Evolutionary conservation across 64 coral and sea anemone genomes (phyloP).

Genomic region (Dendronephthya gigantea): DNA sequence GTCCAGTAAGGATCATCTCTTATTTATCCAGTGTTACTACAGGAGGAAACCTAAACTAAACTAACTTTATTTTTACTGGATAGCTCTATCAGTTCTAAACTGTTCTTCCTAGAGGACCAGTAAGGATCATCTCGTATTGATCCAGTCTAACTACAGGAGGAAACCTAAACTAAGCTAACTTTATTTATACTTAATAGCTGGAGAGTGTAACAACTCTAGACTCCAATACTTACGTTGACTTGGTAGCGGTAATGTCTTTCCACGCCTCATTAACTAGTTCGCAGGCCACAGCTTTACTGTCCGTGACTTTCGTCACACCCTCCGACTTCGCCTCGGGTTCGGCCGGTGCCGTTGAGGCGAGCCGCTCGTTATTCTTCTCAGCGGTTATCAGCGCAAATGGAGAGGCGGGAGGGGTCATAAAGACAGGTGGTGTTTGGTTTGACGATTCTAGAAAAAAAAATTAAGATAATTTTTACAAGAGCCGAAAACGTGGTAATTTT

Average conservation of each 20-base stretch:
- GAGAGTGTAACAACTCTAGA: too few species aligned
- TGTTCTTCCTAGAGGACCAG: too few species aligned
- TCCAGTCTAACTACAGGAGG: too few species aligned
- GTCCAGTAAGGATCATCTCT: too few species aligned
- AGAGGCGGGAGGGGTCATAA: conserved; percentile 91
- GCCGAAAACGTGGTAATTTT: too few species aligned
- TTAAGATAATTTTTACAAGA: background rate
- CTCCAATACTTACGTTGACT: conserved; percentile 31
- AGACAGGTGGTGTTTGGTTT: conserved; percentile 12
- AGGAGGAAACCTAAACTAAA: too few species aligned
- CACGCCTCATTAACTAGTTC: conserved; percentile 82
- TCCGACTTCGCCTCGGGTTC: background rate
- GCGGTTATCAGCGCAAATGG: conserved; percentile 61
- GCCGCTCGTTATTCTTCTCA: conserved; percentile 23
- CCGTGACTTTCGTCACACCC: background rate
- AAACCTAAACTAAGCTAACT: too few species aligned
- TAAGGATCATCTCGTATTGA: too few species aligned
- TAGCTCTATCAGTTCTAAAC: too few species aligned
- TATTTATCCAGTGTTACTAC: too few species aligned
- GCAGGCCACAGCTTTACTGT: conserved; percentile 66
- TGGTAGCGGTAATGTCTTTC: conserved; percentile 70
- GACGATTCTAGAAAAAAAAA: background rate
- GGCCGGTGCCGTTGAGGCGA: background rate
- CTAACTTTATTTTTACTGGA: too few species aligned
- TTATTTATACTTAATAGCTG: too few species aligned